Base-by-base conservation (phyloP, 30 jellyfish, hydroid and myxozoan species). In the Rhopilema esculentum region DNA sequence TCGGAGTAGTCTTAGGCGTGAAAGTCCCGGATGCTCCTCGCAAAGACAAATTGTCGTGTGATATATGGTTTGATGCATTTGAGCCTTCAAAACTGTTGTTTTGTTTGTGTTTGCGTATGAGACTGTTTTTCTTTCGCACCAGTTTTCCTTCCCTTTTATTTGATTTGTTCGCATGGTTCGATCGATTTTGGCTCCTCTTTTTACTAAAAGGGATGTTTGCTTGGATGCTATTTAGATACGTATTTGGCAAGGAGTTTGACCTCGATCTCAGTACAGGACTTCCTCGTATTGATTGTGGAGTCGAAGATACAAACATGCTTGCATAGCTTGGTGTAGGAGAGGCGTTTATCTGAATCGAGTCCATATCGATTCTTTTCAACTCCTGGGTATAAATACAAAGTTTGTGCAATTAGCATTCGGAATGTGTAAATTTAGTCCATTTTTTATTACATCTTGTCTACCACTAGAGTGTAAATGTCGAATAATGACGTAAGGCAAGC, bases 221-320 rank as follows among this genome's bases (percentile, higher is more conserved):
- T 16, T 85, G 88, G 12, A 85, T 31, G 49, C 27, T 29, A 61
- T 85, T 85, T 49, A 68, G 21, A 23, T 72, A 84, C 4, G 78
- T 65, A 53, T 85, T 78, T 65, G 94, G 94, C 62, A 85, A 53
- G 25, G 94, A 85, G 88, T 85, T 85, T 18, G 94, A 73, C 84
- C 94, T 73, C 84, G 94, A 85, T 48, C 88, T 85, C 83, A 85
- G 72, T n/a, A 69, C 77, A 27, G 94, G 94, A 83, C 94, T 85
- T 83, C 94, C 94, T 85, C 88, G 94, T 72, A 75, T 27, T 66
- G 94, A 85, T 23, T 85, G 94, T 32, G 94, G 94, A 1, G 94
- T 85, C 21, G 88, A 78, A 1, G 85, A 66, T 16, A 78, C 79
- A 22, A 85, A 66, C 94, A 85, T 85, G 70, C 94, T 85, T 32